These are phyloP conservation scores for Halictus quadricinctus DNA, from an alignment of 2,888 invertebrate genomes.

Conservation along the genomic window DNA sequence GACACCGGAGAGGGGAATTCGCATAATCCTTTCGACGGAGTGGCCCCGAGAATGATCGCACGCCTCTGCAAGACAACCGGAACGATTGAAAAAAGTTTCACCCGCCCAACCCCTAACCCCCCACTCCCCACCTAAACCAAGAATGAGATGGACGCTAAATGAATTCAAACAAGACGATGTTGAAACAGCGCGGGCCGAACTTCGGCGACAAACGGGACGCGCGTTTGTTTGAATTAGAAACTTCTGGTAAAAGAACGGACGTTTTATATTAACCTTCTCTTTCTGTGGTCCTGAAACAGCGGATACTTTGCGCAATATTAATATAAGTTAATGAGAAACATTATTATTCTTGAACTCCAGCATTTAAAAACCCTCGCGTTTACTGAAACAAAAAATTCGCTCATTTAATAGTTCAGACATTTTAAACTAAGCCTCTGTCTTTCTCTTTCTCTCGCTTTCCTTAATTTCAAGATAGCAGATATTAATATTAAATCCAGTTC, in stretches of 20 bases:
- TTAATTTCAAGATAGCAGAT: no score
- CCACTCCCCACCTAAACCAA: neutral
- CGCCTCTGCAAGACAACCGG: constrained; percentile 26
- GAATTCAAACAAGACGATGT: neutral
- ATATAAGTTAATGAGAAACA: neutral
- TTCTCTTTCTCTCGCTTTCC: no score
- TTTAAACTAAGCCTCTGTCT: no score
- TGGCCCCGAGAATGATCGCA: constrained; percentile 31
- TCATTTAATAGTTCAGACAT: no score
- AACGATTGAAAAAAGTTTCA: constrained; percentile 22
- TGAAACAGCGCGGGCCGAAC: neutral
- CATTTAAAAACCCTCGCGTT: neutral
- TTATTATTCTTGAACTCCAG: neutral
- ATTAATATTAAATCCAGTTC: no score
- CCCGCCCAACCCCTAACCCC: no score
- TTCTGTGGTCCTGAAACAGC: neutral
- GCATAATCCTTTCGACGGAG: constrained; percentile 51
- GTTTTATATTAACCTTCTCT: neutral
- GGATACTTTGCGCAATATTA: neutral
- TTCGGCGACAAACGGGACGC: constrained; percentile 1
- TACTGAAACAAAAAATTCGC: no score
- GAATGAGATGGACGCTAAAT: neutral
- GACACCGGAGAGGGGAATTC: constrained; percentile 44
- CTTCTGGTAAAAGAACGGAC: neutral
- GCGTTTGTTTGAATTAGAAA: constrained; percentile 7